These are phyloP conservation scores for Lasioglossum albipes DNA, from an alignment of 1,140 invertebrate species.

Conservation along the genomic window DNA sequence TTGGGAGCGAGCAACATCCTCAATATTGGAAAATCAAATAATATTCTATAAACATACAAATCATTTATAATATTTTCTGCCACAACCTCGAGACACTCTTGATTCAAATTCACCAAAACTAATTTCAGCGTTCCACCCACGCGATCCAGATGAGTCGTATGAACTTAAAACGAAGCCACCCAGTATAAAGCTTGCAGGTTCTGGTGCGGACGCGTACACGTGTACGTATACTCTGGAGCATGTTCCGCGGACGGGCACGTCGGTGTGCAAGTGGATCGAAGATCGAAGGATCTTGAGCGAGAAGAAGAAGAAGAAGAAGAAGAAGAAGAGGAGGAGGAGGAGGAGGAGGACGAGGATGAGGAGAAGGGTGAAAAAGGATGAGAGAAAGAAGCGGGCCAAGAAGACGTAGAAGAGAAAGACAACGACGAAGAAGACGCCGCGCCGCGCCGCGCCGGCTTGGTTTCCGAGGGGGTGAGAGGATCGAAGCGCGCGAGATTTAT, in stretches of 20 bases:
- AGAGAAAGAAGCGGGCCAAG: conserved; percentile 13
- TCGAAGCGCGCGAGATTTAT: conserved; percentile 73
- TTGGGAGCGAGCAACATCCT: too few species aligned
- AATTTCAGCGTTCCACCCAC: too few species aligned
- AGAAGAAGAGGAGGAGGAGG: conserved; percentile 40
- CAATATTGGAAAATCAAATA: too few species aligned
- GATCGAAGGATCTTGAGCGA: conserved; percentile 46
- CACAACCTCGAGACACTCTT: too few species aligned
- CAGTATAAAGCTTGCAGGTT: conserved; percentile 9
- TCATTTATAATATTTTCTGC: too few species aligned
- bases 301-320: conserved; percentile 40
- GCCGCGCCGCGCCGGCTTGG: too few species aligned
- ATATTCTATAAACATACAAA: too few species aligned
- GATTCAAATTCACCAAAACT: too few species aligned
- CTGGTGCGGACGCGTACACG: conserved; percentile 27
- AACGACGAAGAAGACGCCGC: conserved; percentile 37
- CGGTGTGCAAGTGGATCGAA: conserved; percentile 42
- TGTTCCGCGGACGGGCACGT: conserved; percentile 26
- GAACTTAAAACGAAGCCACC: conserved; percentile 4
- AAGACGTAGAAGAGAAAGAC: conserved; percentile 36
- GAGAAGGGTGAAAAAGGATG: conserved; percentile 22
- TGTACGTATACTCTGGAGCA: conserved; percentile 42
- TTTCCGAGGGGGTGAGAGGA: not conserved
- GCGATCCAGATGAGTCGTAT: too few species aligned
- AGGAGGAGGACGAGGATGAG: too few species aligned